phyloP scores from a whole-genome alignment of 2,797 vertebrate species.

The Falco naumanni region DNA sequence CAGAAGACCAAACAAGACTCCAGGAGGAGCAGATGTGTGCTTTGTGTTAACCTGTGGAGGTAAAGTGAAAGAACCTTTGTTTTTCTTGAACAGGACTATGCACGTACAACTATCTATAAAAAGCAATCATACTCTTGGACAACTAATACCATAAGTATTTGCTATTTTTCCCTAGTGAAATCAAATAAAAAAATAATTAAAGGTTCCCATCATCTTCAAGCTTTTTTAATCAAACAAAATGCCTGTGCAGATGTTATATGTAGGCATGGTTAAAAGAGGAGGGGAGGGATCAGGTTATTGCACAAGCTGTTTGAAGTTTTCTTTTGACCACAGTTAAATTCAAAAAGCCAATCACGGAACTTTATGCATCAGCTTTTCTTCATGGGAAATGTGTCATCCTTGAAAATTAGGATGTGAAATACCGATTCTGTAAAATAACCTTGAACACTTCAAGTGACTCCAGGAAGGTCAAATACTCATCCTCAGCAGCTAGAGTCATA shows the following conservation, averaged over 20 bases:
- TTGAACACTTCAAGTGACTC: not conserved
- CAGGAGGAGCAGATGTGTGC: not conserved
- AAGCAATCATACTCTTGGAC: not conserved
- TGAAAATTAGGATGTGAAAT: not conserved
- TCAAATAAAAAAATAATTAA: conserved; percentile 45
- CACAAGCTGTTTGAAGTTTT: conserved; percentile 11
- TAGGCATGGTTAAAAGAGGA: not conserved
- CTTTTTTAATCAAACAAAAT: not conserved
- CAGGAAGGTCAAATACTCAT: not conserved
- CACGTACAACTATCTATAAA: not conserved
- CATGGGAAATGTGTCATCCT: not conserved
- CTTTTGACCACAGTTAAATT: conserved; percentile 5
- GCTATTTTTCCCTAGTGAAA: conserved; percentile 24
- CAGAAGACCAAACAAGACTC: not conserved
- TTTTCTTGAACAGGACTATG: not conserved
- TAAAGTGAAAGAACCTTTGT: not conserved
- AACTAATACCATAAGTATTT: not conserved
- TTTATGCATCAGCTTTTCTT: not conserved
- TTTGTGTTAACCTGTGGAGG: not conserved
- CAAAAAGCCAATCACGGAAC: not conserved
- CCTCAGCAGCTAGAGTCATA: not conserved
- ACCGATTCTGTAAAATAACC: not conserved
- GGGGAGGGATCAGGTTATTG: not conserved
- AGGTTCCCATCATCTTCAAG: not conserved
- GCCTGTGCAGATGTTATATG: not conserved